phyloP scores from a whole-genome alignment of 64 coral and sea anemone species.

The Trachythela sp. region DNA sequence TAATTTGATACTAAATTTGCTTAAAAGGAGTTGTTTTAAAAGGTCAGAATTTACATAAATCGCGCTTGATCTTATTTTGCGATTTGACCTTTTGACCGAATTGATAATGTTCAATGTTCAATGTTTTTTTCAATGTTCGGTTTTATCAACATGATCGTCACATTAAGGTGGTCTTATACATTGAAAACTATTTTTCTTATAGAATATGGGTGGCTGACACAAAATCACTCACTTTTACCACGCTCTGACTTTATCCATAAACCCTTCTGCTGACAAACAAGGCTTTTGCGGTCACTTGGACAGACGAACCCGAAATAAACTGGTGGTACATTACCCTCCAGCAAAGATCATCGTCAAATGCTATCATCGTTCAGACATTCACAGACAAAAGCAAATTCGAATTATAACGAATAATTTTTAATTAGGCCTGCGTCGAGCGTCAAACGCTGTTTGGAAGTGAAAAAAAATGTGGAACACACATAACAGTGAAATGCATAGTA shows the following conservation, averaged over 20 bases:
- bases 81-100: too few relatives aligned
- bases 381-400: not conserved
- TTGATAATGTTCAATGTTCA: too few relatives aligned
- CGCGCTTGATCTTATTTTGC: too few relatives aligned
- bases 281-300: not conserved
- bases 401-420: not conserved
- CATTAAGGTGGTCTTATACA: too few relatives aligned
- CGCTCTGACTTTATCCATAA: not conserved
- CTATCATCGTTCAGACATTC: not conserved
- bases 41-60: too few relatives aligned
- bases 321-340: slow-evolving; percentile 12
- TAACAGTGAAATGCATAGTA: slow-evolving; percentile 23
- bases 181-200: too few relatives aligned
- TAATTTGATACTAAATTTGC: too few relatives aligned
- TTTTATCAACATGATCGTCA: too few relatives aligned
- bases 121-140: too few relatives aligned
- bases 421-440: slow-evolving; percentile 10
- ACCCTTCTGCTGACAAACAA: not conserved
- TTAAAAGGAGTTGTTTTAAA: too few relatives aligned
- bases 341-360: not conserved
- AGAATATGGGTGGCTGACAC: too few relatives aligned
- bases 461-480: not conserved
- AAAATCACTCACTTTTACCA: too few relatives aligned
- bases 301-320: slow-evolving; percentile 3
- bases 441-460: not conserved